Evolutionary conservation across 2,797 vertebrate species (phyloP).

Genomic region (Phoeniculus purpureus): DNA sequence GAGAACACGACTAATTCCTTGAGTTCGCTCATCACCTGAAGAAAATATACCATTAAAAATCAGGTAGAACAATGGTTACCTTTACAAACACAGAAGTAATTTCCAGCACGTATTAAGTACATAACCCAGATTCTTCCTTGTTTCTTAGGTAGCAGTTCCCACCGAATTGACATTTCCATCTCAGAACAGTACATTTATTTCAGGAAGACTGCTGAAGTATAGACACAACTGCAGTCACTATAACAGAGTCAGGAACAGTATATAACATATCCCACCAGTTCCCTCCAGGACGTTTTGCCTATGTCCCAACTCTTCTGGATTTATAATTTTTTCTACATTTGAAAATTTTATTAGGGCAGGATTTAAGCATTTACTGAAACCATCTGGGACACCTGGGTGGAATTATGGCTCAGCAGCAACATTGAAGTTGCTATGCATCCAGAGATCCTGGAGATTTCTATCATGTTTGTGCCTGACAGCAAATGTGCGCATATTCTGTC

Average conservation of each 20-base stretch:
- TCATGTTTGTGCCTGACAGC: constrained; percentile 9
- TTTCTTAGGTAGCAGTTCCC: background rate
- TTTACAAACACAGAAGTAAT: background rate
- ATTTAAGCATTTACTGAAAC: constrained; percentile 44
- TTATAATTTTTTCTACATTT: background rate
- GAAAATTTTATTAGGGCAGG: constrained; percentile 28
- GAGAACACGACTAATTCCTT: background rate
- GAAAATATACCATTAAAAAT: background rate
- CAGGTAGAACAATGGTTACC: background rate
- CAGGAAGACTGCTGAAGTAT: background rate
- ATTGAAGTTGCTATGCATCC: constrained; percentile 27
- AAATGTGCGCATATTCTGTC: background rate
- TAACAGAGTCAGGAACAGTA: background rate
- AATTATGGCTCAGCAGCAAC: constrained; percentile 58
- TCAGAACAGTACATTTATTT: background rate
- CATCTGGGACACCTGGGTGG: constrained; percentile 58
- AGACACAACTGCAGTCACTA: background rate
- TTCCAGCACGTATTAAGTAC: background rate
- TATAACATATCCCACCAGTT: background rate
- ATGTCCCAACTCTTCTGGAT: background rate
- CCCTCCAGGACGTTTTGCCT: background rate
- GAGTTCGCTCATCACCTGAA: background rate
- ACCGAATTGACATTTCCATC: background rate
- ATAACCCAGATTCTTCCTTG: background rate
- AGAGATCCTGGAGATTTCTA: constrained; percentile 49